Base-by-base conservation (phyloP, 2,797 vertebrate genomes). In the Chiroxiphia lanceolata region DNA sequence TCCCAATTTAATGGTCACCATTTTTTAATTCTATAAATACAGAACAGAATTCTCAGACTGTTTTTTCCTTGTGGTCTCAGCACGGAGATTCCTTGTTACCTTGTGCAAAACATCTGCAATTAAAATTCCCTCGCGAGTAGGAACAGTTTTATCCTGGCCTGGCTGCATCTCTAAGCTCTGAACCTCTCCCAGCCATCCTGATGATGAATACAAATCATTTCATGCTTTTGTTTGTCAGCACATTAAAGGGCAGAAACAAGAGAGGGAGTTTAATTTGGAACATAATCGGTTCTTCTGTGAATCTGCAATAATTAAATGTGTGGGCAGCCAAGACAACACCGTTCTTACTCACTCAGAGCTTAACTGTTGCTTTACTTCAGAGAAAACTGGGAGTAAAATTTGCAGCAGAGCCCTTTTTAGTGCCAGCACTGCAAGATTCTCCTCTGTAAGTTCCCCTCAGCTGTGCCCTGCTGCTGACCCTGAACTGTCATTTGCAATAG, bases 181-280 rank as follows among this genome's bases (percentile, higher is more conserved):
- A 90, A n/a, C 45, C 44, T 81, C 63, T 80, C 60, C 33, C 65
- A 88, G 60, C 72, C 53, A 11, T 76, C 68, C 76, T 21, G 61
- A 50, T 21, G 60, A 74, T 44, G 80, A 89, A 80, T 71, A 64
- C 45, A 87, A 79, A 86, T 70, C 40, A 71, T 56, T 67, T 77
- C 40, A 7, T 79, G 88, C 64, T 85, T 87, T 80, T 75, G 45
- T 89, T 94, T 94, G 72, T 79, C 87, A 78, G 67, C 26, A 45
- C 36, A 38, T 79, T 82, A 72, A 85, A 74, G 57, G 69, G 51
- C 47, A 96, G 64, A 78, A 87, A 31, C 27, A 17, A 71, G 75
- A 79, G 77, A 82, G 59, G 53, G 77, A 74, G 86, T 74, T 90
- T 89, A 93, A 89, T 94, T 87, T 60, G 78, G 57, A 77, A 29